Conservation (phyloP, 2,797 vertebrate genomes). For the Ptychobarbus kaznakovi region DNA sequence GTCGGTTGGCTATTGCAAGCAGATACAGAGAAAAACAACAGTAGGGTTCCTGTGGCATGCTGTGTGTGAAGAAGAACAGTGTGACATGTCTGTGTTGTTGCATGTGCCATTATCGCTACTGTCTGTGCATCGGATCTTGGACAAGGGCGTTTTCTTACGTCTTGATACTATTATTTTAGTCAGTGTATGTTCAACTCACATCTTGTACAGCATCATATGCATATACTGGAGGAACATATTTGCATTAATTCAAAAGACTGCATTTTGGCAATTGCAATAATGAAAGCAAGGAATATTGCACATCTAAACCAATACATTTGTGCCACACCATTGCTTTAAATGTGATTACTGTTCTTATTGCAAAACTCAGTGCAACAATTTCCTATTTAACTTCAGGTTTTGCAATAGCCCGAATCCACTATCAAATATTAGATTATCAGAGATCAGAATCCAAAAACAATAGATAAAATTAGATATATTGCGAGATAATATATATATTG, state of each 20-base stretch:
- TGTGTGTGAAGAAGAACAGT: slow-evolving; percentile 21
- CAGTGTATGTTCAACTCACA: neutral
- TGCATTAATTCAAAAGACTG: neutral
- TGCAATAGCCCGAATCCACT: slow-evolving; percentile 2
- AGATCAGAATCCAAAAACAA: neutral
- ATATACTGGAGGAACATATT: neutral
- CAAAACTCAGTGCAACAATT: slow-evolving; percentile 19
- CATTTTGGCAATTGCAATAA: slow-evolving; percentile 22
- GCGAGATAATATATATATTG: neutral
- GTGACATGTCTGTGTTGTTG: slow-evolving; percentile 11
- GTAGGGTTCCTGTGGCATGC: slow-evolving; percentile 2
- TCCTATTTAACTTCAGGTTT: slow-evolving; percentile 17
- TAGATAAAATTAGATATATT: neutral
- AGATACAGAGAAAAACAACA: slow-evolving; percentile 29
- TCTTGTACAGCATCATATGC: neutral
- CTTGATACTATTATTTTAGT: neutral
- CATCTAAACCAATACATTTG: slow-evolving; percentile 15
- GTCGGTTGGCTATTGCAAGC: slow-evolving; percentile 1
- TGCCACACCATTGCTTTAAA: slow-evolving; percentile 2
- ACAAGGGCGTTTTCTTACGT: neutral
- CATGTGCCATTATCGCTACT: neutral
- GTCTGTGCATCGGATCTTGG: neutral
- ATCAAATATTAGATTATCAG: slow-evolving; percentile 20
- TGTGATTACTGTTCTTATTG: slow-evolving; percentile 25
- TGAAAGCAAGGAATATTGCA: neutral